Conservation (phyloP, 2,888 invertebrate genomes). For the Ptychoptera contaminata region DNA sequence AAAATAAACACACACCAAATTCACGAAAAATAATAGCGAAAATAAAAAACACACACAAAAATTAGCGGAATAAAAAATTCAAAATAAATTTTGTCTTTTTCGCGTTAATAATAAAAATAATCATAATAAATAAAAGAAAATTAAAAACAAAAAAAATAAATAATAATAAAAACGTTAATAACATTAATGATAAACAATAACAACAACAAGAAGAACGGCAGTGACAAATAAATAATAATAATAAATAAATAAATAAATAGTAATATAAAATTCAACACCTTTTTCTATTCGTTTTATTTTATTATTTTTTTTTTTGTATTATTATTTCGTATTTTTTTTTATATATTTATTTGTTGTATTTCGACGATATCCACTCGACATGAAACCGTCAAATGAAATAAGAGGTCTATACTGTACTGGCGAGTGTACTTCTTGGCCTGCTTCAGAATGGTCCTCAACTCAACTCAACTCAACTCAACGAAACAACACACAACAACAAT, state of each 20-base stretch:
- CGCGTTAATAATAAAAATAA: neutral
- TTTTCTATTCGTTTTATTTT: neutral
- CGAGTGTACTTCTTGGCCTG: slow-evolving; percentile 33
- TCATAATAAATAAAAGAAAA: slow-evolving; percentile 2
- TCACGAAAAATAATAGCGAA: too few species aligned
- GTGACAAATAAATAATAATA: neutral
- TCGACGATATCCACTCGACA: slow-evolving; percentile 32
- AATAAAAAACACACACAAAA: slow-evolving; percentile 1
- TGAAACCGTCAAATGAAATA: slow-evolving; percentile 35
- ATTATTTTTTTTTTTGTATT: neutral
- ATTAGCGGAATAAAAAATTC: too few species aligned
- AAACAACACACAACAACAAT: slow-evolving; percentile 6
- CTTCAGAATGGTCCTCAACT: slow-evolving; percentile 32
- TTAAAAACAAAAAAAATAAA: neutral
- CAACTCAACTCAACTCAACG: slow-evolving; percentile 14
- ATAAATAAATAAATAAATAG: neutral
- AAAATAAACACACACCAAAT: too few species aligned
- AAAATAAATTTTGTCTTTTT: neutral
- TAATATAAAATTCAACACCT: slow-evolving; percentile 9
- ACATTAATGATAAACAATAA: neutral
- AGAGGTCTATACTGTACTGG: slow-evolving; percentile 35
- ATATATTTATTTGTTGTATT: neutral
- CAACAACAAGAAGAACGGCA: neutral
- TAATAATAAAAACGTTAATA: neutral
- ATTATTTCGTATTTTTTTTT: neutral